These are phyloP conservation scores for Drosophila mayaguana DNA, from an alignment of 2,888 invertebrate species.

Conservation along the genomic window DNA sequence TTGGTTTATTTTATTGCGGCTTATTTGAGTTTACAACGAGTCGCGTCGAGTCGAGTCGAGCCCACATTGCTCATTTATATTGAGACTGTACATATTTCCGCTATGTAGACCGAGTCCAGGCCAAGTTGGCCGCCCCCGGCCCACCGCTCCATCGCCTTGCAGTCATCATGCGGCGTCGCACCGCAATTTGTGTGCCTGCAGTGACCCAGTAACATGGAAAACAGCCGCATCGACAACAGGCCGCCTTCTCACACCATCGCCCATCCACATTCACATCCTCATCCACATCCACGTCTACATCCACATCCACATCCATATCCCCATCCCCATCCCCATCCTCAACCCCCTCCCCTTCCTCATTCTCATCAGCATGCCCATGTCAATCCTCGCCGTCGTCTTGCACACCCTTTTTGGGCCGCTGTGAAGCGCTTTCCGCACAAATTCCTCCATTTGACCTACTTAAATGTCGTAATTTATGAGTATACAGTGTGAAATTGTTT, in stretches of 20 bases:
- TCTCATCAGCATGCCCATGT: constrained; percentile 4
- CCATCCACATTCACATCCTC: constrained; percentile 7
- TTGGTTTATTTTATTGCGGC: constrained; percentile 71
- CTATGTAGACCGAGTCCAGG: constrained; percentile 38
- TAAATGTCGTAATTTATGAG: constrained; percentile 82
- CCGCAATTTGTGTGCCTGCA: constrained; percentile 82
- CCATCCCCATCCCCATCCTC: background rate
- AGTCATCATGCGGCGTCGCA: constrained; percentile 63
- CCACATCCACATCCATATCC: constrained; percentile 8
- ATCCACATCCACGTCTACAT: constrained; percentile 3
- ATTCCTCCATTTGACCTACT: constrained; percentile 83
- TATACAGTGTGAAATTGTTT: constrained; percentile 80
- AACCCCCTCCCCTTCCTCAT: constrained; percentile 27
- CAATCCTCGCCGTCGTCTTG: constrained; percentile 45
- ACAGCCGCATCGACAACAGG: constrained; percentile 69
- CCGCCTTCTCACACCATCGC: constrained; percentile 30
- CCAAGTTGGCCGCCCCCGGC: constrained; percentile 24
- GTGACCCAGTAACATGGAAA: constrained; percentile 80
- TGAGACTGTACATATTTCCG: constrained; percentile 62
- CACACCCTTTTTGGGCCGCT: constrained; percentile 47
- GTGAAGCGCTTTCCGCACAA: constrained; percentile 80
- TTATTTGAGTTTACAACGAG: constrained; percentile 63
- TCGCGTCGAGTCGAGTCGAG: constrained; percentile 26
- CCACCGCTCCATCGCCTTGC: constrained; percentile 3
- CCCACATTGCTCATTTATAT: constrained; percentile 78